Percentiles rank a stretch among this genome's conserved stretches.
Conservation (phyloP, 2,888 invertebrate genomes). For the Melinaea marsaeus region DNA sequence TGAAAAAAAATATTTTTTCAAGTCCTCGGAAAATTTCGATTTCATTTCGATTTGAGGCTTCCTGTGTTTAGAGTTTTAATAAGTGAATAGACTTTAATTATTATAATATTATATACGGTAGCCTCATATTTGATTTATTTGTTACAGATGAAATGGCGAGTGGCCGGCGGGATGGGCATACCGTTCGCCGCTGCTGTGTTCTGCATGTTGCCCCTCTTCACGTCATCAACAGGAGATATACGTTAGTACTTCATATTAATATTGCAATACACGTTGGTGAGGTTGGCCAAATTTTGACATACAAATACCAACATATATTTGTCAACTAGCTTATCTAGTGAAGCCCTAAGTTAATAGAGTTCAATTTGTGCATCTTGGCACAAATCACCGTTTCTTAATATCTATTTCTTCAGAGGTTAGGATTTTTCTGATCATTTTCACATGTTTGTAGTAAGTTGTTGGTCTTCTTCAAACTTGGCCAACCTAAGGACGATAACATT, state of each 20-base stretch:
- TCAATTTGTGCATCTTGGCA: no score
- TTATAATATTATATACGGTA: neutral
- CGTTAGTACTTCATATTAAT: constrained; percentile 44
- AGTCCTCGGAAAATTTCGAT: constrained; percentile 15
- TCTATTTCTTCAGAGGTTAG: no score
- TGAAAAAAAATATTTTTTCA: constrained; percentile 25
- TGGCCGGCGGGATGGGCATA: constrained; percentile 64
- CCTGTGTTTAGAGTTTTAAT: neutral
- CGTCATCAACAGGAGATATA: constrained; percentile 72
- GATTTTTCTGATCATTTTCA: no score
- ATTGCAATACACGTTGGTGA: no score
- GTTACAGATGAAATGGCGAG: constrained; percentile 73
- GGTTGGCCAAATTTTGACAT: no score
- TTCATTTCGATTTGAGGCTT: constrained; percentile 11
- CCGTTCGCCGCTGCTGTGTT: constrained; percentile 68
- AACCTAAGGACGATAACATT: no score
- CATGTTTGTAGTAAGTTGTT: no score
- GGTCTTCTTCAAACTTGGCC: no score
- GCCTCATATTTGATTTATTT: constrained; percentile 28
- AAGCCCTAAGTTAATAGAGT: no score
- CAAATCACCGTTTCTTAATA: no score
- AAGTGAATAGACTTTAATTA: neutral
- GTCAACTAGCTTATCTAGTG: no score
- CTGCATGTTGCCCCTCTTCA: constrained; percentile 68
- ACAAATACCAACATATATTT: no score